Base-by-base conservation (phyloP, 2,888 invertebrate genomes). In the Macrosoma leucophasiata region DNA sequence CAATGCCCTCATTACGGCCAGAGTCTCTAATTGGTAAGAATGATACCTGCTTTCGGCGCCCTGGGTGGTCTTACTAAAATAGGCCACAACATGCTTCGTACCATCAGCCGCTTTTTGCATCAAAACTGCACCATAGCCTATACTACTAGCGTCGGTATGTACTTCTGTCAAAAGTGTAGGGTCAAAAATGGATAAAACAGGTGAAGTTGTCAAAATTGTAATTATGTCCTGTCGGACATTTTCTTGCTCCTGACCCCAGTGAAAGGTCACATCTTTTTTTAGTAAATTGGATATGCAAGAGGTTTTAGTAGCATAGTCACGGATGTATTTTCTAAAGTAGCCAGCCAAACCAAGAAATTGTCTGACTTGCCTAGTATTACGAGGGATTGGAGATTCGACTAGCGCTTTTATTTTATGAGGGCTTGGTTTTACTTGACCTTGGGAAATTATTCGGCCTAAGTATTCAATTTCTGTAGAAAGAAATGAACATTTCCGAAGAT, bases 81-180 rank as follows among this genome's bases (percentile, higher is more conserved):
- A 48, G 0, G 36, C 27, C 1, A 46, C 39, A 7, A 33, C 33
- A 1, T 12, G 15, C 15, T 36, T 40, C 4, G 8, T 7, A n/a
- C 17, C 23, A n/a, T 24, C 21, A 2, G 8, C 18, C 13, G 34
- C 33, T 1, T 9, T 11, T 10, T 57, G 52, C 4, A 58, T 14
- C 4, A 58, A 25, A 9, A 58, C 43, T 4, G 46, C 54, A 1
- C 50, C 54, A 7, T 46, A 46, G 5, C 52, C 52, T 4, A 46
- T 21, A 6, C 36, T 22, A 23, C 48, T 52, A 1, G 55, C 55
- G 17, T 55, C 54, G 1, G 54, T 53, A 25, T 57, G 55, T 4
- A 58, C 34, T 33, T 56, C 50, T n/a, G 41, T 50, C 4, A 41
- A 43, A 5, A 50, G 21, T 1, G 26, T 11, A 2, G 37, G 37